Conservation (phyloP, 2,113 vertebrate species). For the Psilopsiagon aurifrons region DNA sequence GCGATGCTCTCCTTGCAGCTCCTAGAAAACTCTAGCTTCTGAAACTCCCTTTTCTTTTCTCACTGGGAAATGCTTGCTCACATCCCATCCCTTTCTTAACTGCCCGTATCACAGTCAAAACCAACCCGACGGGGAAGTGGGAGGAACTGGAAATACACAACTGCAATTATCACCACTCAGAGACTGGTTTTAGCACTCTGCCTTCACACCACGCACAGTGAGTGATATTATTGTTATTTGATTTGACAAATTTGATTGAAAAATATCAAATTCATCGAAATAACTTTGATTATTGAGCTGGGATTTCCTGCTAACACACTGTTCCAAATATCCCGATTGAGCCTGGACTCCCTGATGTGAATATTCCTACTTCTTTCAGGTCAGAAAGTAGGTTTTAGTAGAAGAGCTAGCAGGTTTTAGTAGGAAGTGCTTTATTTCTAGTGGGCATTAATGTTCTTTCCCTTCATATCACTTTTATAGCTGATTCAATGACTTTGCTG, state of each 20-base stretch:
- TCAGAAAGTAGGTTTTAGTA: not conserved
- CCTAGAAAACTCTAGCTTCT: not conserved
- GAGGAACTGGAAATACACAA: not conserved
- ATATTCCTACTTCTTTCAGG: fast-evolving
- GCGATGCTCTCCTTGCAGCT: not conserved
- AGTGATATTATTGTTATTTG: fast-evolving
- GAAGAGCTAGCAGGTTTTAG: not conserved
- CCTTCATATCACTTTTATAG: fast-evolving
- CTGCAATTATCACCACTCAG: not conserved
- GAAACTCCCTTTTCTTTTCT: not conserved
- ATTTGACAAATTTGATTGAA: not conserved
- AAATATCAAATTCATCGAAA: not conserved
- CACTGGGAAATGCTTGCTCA: fast-evolving
- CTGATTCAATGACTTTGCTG: no score
- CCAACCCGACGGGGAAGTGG: not conserved
- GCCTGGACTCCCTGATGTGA: fast-evolving
- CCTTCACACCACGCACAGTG: fast-evolving
- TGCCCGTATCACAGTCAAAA: not conserved
- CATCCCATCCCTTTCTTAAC: not conserved
- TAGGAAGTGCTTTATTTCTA: not conserved
- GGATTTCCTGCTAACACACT: not conserved
- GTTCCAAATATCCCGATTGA: fast-evolving
- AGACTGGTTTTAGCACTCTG: fast-evolving
- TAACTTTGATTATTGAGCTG: not conserved
- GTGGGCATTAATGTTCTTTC: not conserved